phyloP scores from a whole-genome alignment of 2,888 invertebrate species.

The Caenorhabditis virilis region DNA sequence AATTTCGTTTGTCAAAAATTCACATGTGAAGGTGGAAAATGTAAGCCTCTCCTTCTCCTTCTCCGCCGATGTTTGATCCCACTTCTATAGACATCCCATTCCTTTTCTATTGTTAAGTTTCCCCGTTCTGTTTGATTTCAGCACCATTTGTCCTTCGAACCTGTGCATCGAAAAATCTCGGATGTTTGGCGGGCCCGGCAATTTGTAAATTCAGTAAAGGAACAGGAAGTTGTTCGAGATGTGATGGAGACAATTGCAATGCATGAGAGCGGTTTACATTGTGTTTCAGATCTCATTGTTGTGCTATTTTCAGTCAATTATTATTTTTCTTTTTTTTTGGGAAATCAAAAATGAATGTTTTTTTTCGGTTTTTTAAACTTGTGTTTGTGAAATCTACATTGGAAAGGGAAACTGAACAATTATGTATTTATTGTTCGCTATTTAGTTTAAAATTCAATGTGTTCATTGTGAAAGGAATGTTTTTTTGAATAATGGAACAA shows the following conservation, averaged over 20 bases:
- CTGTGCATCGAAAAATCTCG: conserved; percentile 57
- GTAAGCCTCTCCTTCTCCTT: too few relatives aligned
- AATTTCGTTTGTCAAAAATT: conserved; percentile 65
- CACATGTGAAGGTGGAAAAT: conserved; percentile 62
- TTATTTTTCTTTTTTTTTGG: not conserved
- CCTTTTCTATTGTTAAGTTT: not conserved
- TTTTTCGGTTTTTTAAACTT: too few relatives aligned
- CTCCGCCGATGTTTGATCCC: not conserved
- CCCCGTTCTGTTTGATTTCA: conserved; percentile 10
- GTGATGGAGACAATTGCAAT: conserved; percentile 61
- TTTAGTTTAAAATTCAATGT: too few relatives aligned
- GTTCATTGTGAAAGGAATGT: too few relatives aligned
- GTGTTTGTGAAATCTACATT: too few relatives aligned
- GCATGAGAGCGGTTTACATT: too few relatives aligned
- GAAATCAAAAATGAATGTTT: too few relatives aligned
- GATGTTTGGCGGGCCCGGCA: conserved; percentile 61
- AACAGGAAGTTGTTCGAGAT: conserved; percentile 56
- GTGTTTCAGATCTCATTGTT: too few relatives aligned
- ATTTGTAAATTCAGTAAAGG: conserved; percentile 63
- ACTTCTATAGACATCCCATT: not conserved
- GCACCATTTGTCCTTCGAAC: conserved; percentile 61
- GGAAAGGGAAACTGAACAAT: too few relatives aligned
- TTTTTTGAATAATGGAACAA: too few relatives aligned
- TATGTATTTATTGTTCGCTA: too few relatives aligned
- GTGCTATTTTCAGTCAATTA: not conserved